Evolutionary conservation across 1,140 invertebrate genomes (phyloP).

Genomic region (Calephelis nemesis): DNA sequence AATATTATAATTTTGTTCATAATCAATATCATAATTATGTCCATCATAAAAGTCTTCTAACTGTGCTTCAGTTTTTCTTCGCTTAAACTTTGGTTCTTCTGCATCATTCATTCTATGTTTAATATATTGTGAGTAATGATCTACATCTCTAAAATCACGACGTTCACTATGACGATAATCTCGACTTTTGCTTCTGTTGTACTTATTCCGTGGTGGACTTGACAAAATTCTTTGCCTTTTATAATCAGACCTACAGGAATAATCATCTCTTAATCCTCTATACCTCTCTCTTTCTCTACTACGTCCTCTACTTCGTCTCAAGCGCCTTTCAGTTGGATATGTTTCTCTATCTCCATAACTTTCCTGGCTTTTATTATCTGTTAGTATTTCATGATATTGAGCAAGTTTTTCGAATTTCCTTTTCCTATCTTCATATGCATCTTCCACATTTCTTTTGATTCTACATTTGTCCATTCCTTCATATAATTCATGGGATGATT

Average conservation of each 20-base stretch:
- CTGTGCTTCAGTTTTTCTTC: slow-evolving; percentile 37
- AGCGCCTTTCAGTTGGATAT: background rate
- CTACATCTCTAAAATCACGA: slow-evolving; percentile 30
- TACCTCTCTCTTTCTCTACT: slow-evolving; percentile 20
- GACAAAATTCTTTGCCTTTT: slow-evolving; percentile 28
- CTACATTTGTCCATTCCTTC: background rate
- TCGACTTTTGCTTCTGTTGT: slow-evolving; percentile 37
- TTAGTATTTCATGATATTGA: background rate
- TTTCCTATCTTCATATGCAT: background rate
- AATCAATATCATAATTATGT: background rate
- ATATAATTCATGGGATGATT: slow-evolving; percentile 13
- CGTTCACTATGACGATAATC: slow-evolving; percentile 34
- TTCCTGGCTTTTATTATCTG: slow-evolving; percentile 25
- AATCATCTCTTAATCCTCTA: background rate
- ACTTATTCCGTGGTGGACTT: slow-evolving; percentile 46
- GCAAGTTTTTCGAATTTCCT: slow-evolving; percentile 1
- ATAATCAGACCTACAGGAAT: slow-evolving; percentile 26
- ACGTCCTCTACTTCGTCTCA: slow-evolving; percentile 9
- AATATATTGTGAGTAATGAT: slow-evolving; percentile 31
- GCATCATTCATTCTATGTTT: slow-evolving; percentile 31
- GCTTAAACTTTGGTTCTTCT: slow-evolving; percentile 44
- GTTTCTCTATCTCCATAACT: slow-evolving; percentile 14
- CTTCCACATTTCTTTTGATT: background rate
- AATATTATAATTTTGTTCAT: slow-evolving; percentile 19
- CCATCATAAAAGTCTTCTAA: background rate